A percentile compares a stretch with the other conserved stretches of the same genome.
Conservation (phyloP, 2,888 invertebrate species). For the Noctua janthina region DNA sequence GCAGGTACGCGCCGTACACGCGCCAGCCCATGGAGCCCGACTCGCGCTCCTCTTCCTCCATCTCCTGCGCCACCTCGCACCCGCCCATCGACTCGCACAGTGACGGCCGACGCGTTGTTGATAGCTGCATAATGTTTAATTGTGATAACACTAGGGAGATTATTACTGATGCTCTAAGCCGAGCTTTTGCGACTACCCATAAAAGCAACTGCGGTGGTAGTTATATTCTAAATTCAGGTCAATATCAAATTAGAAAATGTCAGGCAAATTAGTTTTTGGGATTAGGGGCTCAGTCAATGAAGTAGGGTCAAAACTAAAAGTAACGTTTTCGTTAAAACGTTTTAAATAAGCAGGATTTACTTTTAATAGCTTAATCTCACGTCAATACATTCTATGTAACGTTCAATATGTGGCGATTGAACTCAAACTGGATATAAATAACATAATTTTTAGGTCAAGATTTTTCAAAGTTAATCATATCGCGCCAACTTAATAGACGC, state of each 20-base stretch:
- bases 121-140: conserved; percentile 75
- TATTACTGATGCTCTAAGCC: not conserved
- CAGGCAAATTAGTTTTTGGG: not conserved
- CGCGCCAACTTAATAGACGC: conserved; percentile 5
- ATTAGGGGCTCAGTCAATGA: not conserved
- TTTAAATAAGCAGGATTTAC: not conserved
- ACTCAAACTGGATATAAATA: conserved; percentile 7
- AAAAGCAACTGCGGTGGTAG: not conserved
- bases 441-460: conserved; percentile 36
- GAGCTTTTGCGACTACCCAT: not conserved
- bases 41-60: conserved; percentile 91
- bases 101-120: conserved; percentile 86
- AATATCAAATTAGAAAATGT: not conserved
- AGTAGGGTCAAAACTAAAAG: not conserved
- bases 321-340: not conserved
- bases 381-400: not conserved
- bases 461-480: conserved; percentile 13
- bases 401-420: not conserved
- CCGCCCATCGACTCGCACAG: conserved; percentile 86
- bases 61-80: conserved; percentile 87
- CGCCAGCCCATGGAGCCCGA: conserved; percentile 92
- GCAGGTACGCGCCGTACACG: conserved; percentile 91
- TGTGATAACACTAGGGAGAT: not conserved
- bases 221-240: not conserved
- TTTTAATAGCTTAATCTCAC: not conserved